phyloP scores from a whole-genome alignment of 2,113 vertebrate genomes.

The Columbina picui region DNA sequence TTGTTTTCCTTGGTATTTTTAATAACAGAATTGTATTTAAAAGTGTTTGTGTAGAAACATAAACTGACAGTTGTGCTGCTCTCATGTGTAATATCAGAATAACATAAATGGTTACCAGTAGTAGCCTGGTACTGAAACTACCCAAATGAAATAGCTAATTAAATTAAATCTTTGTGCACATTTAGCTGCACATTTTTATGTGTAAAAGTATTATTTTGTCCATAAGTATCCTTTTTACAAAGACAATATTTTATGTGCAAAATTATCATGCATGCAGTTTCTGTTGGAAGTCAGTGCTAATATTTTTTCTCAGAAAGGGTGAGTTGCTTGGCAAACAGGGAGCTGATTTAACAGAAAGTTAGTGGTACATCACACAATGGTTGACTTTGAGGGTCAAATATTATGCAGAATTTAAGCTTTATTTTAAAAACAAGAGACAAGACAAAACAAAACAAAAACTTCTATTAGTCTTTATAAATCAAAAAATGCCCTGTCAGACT shows the following conservation, averaged over 20 bases:
- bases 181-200: background rate
- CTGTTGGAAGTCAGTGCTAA: background rate
- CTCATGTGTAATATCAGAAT: background rate
- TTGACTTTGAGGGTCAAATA: background rate
- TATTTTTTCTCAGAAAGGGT: background rate
- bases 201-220: background rate
- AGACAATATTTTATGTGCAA: background rate
- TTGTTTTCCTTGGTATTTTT: background rate
- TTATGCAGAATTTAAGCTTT: background rate
- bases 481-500: background rate
- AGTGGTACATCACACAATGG: background rate
- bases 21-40: background rate
- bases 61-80: background rate
- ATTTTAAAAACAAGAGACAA: background rate
- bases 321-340: rapidly evolving
- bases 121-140: background rate
- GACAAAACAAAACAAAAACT: background rate
- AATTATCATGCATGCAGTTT: background rate
- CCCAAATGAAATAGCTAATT: background rate
- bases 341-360: background rate
- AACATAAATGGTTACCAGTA: background rate
- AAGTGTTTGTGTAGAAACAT: background rate
- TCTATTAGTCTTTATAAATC: background rate
- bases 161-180: background rate
- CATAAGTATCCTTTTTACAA: background rate